Conservation (phyloP, 2,888 invertebrate genomes). For the Lasioglossum malachurum region DNA sequence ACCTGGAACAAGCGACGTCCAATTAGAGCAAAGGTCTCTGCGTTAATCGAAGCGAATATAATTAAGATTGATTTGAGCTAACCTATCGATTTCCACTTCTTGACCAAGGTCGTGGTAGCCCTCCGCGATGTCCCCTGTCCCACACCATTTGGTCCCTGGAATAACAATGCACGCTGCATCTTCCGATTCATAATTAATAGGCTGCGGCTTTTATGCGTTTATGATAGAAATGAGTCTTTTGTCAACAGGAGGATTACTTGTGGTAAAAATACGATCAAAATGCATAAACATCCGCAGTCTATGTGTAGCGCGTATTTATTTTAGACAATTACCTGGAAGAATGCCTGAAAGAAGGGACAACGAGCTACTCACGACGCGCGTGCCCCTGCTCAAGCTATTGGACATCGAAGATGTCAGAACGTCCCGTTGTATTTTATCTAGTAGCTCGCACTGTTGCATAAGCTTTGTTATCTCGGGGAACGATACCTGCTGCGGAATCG, state of each 20-base stretch:
- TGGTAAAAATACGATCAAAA: not conserved
- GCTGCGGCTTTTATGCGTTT: not conserved
- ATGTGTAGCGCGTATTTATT: not conserved
- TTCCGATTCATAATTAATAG: not conserved
- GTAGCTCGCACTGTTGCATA: conserved; percentile 92
- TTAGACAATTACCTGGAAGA: conserved; percentile 89
- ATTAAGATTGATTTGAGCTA: not conserved
- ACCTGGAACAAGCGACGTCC: conserved; percentile 83
- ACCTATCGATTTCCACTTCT: conserved; percentile 85
- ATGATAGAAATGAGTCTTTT: not conserved
- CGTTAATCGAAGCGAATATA: not conserved
- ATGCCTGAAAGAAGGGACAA: conserved; percentile 92
- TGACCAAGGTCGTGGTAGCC: conserved; percentile 94
- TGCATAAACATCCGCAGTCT: not conserved
- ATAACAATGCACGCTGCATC: not conserved
- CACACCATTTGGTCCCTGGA: conserved; percentile 96
- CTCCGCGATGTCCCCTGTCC: conserved; percentile 94
- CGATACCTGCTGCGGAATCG: conserved; percentile 88
- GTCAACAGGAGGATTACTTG: no score
- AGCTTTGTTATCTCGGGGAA: conserved; percentile 92
- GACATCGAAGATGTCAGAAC: conserved; percentile 45
- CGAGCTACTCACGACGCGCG: conserved; percentile 88
- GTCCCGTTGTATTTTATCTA: conserved; percentile 84
- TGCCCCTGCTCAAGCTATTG: conserved; percentile 67
- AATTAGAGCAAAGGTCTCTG: not conserved